Evolutionary conservation across 2,797 vertebrate species (phyloP), one percentile per base, ranked within the genome.

Genomic region (Knipowitschia caucasica): DNA sequence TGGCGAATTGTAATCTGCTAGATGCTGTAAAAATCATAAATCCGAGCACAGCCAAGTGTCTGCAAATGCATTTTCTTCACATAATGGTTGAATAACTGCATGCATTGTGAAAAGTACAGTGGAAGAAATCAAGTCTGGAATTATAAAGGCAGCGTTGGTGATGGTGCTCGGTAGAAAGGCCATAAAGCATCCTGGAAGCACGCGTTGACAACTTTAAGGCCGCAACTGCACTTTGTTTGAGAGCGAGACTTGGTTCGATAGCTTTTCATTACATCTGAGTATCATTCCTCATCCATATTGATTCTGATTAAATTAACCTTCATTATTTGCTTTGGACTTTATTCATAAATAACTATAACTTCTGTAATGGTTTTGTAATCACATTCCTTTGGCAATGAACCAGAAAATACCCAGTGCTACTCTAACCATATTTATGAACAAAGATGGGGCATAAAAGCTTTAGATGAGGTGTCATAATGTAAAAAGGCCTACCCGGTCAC

Each of bases 121-220:
- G 14, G n/a, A 69, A 40, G 7, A 15, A 15, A 29, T 53, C 12
- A 38, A 35, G 31, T 46, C 4, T 47, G 10, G 27, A 17, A 30
- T 12, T 30, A 30, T 27, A 31, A 31, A 21, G 5, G 9, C 42
- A 15, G 14, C 23, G 27, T 6, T 20, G 26, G 27, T 20, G 27
- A 39, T 50, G 46, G 20, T 64, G 49, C 24, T 10, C 43, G 44
- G 14, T 59, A 9, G 25, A 45, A 2, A 4, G 24, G 7, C 15
- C 45, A 51, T n/a, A 53, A 70, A 64, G 36, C 36, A 39, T 56
- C 67, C 4, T 17, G 17, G 14, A 52, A 15, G 36, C 34, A 35
- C 15, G 50, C 2, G 47, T 36, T 49, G 29, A 47, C 29, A 18
- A 27, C 55, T 50, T 6, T 30, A 30, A 46, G 40, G 45, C 47